A percentile compares a stretch with the other conserved stretches of the same genome.
phyloP scores from a whole-genome alignment of 2,888 invertebrate genomes.

The Andrena bucephala region DNA sequence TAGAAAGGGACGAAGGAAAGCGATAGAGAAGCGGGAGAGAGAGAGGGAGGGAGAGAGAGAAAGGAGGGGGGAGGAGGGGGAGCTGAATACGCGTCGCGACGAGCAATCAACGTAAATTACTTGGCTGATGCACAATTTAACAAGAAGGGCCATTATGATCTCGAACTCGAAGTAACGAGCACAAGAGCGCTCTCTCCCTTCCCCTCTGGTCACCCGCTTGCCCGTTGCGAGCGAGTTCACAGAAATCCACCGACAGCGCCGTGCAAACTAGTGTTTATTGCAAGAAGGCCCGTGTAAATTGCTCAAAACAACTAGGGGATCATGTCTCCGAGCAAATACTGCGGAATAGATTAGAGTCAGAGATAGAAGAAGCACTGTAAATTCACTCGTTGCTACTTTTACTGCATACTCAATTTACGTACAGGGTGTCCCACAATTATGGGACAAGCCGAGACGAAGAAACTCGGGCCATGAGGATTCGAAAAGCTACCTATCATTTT shows the following conservation, averaged over 20 bases:
- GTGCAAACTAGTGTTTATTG: slow-evolving; percentile 53
- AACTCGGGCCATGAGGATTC: too few relatives aligned
- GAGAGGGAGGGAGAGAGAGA: neutral
- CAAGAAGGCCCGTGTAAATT: neutral
- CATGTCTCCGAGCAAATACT: neutral
- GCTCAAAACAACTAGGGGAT: neutral
- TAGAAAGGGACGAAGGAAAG: neutral
- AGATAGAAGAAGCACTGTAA: too few relatives aligned
- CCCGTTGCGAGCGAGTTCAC: slow-evolving; percentile 8
- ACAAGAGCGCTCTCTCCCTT: slow-evolving; percentile 48
- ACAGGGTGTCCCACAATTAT: too few relatives aligned
- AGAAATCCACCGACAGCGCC: slow-evolving; percentile 34
- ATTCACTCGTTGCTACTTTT: too few relatives aligned
- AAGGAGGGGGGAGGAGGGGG: neutral
- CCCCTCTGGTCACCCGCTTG: slow-evolving; percentile 31
- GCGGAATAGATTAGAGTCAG: too few relatives aligned
- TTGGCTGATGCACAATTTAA: slow-evolving; percentile 84
- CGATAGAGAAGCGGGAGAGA: slow-evolving; percentile 22
- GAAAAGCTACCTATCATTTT: too few relatives aligned
- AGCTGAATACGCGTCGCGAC: slow-evolving; percentile 76
- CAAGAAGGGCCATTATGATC: slow-evolving; percentile 84
- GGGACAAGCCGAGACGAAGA: too few relatives aligned
- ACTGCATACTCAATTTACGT: too few relatives aligned
- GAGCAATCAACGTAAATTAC: slow-evolving; percentile 85
- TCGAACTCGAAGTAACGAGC: slow-evolving; percentile 80